Conservation (phyloP, 2,888 invertebrate genomes). For the Diabrotica balteata region DNA sequence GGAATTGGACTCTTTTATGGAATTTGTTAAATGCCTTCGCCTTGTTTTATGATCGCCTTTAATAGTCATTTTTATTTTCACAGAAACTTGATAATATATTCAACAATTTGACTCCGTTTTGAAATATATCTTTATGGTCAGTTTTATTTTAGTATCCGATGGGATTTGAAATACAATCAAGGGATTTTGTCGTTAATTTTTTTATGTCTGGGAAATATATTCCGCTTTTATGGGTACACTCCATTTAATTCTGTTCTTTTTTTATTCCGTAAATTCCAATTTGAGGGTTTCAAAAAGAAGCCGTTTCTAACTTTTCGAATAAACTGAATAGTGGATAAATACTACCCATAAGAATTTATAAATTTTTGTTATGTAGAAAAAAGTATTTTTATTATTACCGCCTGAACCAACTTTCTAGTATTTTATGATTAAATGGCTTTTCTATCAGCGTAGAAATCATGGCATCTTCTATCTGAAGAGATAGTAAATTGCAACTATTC, state of each 20-base stretch:
- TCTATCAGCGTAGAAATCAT: too few relatives aligned
- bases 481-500: too few relatives aligned
- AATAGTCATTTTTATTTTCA: conserved; percentile 36
- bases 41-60: conserved; percentile 35
- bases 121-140: conserved; percentile 24
- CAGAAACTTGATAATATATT: conserved; percentile 36
- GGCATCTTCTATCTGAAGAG: too few relatives aligned
- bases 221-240: neutral
- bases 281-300: too few relatives aligned
- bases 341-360: too few relatives aligned
- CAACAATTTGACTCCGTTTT: conserved; percentile 25
- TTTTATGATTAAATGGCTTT: too few relatives aligned
- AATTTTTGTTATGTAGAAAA: too few relatives aligned
- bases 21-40: conserved; percentile 33
- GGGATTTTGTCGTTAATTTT: conserved; percentile 8
- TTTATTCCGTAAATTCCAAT: neutral
- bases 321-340: too few relatives aligned
- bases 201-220: conserved; percentile 2
- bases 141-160: conserved; percentile 11
- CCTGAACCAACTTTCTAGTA: too few relatives aligned
- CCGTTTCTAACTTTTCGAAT: too few relatives aligned
- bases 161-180: conserved; percentile 4
- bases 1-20: conserved; percentile 26
- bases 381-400: too few relatives aligned
- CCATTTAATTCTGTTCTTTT: neutral